Conservation (phyloP, 2,888 invertebrate genomes). For the Ramazzottius varieornatus region DNA sequence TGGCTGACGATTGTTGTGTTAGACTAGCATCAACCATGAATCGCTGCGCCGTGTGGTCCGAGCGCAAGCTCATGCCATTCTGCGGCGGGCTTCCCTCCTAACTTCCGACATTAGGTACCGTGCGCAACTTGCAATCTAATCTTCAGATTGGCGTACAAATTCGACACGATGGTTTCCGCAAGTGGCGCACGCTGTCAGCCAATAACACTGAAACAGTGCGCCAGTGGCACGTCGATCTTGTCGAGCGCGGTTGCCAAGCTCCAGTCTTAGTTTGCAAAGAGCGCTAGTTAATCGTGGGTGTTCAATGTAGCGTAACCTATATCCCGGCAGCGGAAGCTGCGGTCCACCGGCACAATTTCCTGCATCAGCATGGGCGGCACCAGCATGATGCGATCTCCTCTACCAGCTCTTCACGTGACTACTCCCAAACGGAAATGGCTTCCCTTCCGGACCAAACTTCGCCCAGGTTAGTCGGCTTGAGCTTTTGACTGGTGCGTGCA, state of each 20-base stretch:
- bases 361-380: too few species aligned
- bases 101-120: slow-evolving; percentile 31
- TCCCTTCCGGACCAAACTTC: slow-evolving; percentile 12
- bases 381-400: slow-evolving; percentile 10
- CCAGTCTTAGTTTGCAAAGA: too few species aligned
- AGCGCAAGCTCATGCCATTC: slow-evolving; percentile 32
- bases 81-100: slow-evolving; percentile 31
- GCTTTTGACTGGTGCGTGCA: neutral
- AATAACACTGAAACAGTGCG: too few species aligned
- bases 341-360: slow-evolving; percentile 25
- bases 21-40: slow-evolving; percentile 29
- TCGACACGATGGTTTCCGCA: too few species aligned
- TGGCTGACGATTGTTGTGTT: neutral
- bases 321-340: slow-evolving; percentile 31
- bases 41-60: slow-evolving; percentile 31
- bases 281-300: too few species aligned
- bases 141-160: too few species aligned
- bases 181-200: too few species aligned
- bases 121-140: neutral
- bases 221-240: too few species aligned
- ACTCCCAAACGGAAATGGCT: slow-evolving; percentile 3
- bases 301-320: slow-evolving; percentile 32
- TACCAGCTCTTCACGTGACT: neutral
- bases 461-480: slow-evolving; percentile 13
- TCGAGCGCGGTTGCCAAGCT: too few species aligned